Evolutionary conservation across 2,888 invertebrate species (phyloP).

Genomic region (Tetragonula carbonaria): DNA sequence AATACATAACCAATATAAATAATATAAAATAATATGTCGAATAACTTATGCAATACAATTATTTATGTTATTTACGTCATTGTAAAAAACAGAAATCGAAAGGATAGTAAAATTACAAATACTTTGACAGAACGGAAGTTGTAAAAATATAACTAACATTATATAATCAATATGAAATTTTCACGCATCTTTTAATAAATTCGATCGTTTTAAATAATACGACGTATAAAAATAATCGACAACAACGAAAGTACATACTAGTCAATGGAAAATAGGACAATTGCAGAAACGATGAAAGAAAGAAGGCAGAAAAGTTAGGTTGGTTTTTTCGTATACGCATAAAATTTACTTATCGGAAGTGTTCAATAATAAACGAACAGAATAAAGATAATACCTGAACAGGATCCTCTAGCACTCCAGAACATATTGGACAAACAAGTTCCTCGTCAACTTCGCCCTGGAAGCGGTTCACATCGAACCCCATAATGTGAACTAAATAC

Average conservation of each 20-base stretch:
- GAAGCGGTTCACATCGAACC: constrained; percentile 97
- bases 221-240: not conserved
- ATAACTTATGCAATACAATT: not conserved
- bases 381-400: constrained; percentile 89
- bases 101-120: not conserved
- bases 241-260: too few relatives aligned
- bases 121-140: constrained; percentile 28
- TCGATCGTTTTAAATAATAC: not conserved
- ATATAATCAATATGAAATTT: not conserved
- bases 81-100: not conserved
- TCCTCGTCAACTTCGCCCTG: constrained; percentile 98
- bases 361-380: constrained; percentile 18
- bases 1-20: not conserved
- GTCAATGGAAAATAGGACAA: not conserved
- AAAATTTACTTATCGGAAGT: constrained; percentile 11
- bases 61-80: not conserved
- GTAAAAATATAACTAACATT: constrained; percentile 21
- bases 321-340: constrained; percentile 35
- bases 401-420: constrained; percentile 97
- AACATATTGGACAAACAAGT: constrained; percentile 97
- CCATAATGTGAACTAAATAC: constrained; percentile 87
- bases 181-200: not conserved
- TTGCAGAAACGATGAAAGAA: not conserved
- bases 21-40: not conserved
- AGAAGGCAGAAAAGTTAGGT: constrained; percentile 52